phyloP scores from a whole-genome alignment of 2,113 vertebrate species.

The Muscicapa adusta region DNA sequence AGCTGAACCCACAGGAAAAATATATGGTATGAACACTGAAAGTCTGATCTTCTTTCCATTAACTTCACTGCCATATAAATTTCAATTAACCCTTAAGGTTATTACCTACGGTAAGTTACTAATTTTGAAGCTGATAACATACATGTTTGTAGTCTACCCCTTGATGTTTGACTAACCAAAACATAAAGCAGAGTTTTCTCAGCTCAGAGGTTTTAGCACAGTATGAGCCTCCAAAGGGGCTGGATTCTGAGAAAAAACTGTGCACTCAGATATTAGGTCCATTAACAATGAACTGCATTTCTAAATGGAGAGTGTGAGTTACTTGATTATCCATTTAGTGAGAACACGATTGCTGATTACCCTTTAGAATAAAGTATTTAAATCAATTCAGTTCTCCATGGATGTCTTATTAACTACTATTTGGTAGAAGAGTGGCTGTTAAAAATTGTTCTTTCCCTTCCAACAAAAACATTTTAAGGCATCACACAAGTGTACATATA shows the following conservation, averaged over 20 bases:
- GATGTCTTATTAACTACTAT: conserved; percentile 13
- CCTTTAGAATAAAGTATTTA: conserved; percentile 17
- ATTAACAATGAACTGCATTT: not conserved
- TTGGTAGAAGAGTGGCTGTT: conserved; percentile 6
- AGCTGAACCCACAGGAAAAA: not conserved
- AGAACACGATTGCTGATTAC: not conserved
- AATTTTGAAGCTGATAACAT: not conserved
- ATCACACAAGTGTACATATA: not conserved
- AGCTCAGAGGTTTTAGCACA: not conserved
- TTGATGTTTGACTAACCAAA: not conserved
- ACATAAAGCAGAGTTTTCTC: not conserved
- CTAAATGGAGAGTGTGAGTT: conserved; percentile 15
- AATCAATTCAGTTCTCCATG: not conserved
- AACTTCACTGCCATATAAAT: not conserved
- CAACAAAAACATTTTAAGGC: not conserved
- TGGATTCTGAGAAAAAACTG: not conserved
- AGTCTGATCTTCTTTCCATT: not conserved
- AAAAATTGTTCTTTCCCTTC: not conserved
- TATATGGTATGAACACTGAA: not conserved
- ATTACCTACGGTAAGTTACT: not conserved
- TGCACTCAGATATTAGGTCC: not conserved
- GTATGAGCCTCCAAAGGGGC: not conserved
- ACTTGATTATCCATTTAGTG: conserved; percentile 29
- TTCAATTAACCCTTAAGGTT: not conserved
- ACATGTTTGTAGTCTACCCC: not conserved